Percentiles rank a stretch among this genome's conserved stretches.
phyloP scores from a whole-genome alignment of 1,140 invertebrate species.

The Halictus rubicundus region DNA sequence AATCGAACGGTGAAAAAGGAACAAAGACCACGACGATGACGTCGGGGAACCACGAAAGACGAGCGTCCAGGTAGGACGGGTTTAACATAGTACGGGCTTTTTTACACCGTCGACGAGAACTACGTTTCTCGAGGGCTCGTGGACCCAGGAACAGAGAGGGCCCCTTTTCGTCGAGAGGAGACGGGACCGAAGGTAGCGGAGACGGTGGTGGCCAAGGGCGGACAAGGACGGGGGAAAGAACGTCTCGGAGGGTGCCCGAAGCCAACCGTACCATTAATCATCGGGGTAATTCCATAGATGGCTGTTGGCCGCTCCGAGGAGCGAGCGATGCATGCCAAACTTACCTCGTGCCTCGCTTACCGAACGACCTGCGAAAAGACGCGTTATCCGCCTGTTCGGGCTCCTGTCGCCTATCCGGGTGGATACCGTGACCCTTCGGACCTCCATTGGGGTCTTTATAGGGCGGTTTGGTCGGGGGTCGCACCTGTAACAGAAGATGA shows the following conservation, averaged over 20 bases:
- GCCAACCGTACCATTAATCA: conserved; percentile 73
- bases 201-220: conserved; percentile 19
- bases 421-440: background rate
- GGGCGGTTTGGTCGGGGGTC: too few relatives aligned
- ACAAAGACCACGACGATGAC: conserved; percentile 21
- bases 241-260: conserved; percentile 60
- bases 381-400: conserved; percentile 43
- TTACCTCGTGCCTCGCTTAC: conserved; percentile 68
- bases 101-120: conserved; percentile 66
- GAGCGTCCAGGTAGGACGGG: conserved; percentile 46
- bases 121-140: conserved; percentile 45
- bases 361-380: conserved; percentile 60
- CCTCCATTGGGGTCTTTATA: too few relatives aligned
- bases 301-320: conserved; percentile 73
- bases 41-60: conserved; percentile 33
- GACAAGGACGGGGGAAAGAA: conserved; percentile 43
- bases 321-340: conserved; percentile 77
- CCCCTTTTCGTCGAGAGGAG: background rate
- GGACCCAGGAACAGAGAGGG: background rate
- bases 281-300: conserved; percentile 76
- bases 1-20: conserved; percentile 21
- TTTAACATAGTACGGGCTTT: conserved; percentile 67
- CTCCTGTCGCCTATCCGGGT: background rate
- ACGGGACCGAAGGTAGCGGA: conserved; percentile 13
- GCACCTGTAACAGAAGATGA: too few relatives aligned